Percentiles rank a stretch among this genome's conserved stretches.
Evolutionary conservation across 2,113 vertebrate species (phyloP).

Genomic region (Psittacara wagleri): DNA sequence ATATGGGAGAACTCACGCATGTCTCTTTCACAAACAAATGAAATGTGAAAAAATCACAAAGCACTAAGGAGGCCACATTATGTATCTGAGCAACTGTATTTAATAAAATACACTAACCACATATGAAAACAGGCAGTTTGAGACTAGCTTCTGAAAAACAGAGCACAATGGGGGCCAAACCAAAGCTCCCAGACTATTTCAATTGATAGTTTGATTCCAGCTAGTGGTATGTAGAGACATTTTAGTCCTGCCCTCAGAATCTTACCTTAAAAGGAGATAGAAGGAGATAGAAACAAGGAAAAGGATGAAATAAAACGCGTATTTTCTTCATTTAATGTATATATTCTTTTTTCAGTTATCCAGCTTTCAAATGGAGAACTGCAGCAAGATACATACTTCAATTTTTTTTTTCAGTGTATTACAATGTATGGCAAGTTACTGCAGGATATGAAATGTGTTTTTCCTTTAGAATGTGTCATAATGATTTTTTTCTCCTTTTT

Average conservation of each 20-base stretch:
- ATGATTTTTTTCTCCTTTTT: background rate
- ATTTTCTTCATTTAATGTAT: background rate
- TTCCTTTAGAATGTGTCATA: background rate
- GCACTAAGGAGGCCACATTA: background rate
- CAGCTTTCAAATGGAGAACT: background rate
- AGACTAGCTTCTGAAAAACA: background rate
- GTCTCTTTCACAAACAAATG: background rate
- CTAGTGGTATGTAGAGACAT: background rate
- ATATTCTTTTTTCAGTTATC: background rate
- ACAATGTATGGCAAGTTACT: background rate
- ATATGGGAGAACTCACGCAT: rapidly evolving
- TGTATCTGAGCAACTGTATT: background rate
- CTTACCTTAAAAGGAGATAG: background rate
- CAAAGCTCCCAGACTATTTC: background rate
- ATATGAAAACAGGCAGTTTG: background rate
- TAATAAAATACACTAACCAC: background rate
- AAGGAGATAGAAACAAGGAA: background rate
- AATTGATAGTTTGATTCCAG: background rate
- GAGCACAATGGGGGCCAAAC: background rate
- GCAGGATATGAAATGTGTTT: background rate
- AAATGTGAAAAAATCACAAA: background rate
- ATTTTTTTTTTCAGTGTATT: background rate
- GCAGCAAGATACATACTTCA: background rate
- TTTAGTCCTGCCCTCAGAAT: background rate
- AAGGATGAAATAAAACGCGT: background rate